phyloP scores from a whole-genome alignment of 2,797 vertebrate species.

The Coregonus ussuriensis region DNA sequence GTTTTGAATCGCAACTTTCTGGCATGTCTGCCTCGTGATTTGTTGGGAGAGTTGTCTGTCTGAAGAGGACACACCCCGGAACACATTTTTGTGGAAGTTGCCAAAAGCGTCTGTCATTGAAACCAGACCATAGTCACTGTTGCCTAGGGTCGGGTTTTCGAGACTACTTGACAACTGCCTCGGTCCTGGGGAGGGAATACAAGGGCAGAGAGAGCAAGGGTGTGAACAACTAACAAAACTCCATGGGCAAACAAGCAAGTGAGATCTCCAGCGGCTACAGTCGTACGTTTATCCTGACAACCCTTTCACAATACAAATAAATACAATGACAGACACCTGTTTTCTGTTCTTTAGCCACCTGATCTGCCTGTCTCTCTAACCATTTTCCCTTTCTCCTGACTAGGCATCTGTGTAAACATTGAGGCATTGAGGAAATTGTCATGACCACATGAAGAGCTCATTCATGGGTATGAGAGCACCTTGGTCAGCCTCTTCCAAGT shows the following conservation, averaged over 20 bases:
- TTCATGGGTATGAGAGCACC: slow-evolving; percentile 23
- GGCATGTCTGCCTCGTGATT: no score
- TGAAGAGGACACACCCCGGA: no score
- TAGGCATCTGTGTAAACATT: slow-evolving; percentile 73
- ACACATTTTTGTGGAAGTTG: no score
- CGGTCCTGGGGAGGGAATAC: slow-evolving; percentile 26
- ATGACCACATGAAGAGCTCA: slow-evolving; percentile 39
- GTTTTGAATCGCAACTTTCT: no score
- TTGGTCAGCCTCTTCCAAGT: background rate
- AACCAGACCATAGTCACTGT: no score
- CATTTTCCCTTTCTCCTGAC: slow-evolving; percentile 53
- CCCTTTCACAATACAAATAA: slow-evolving; percentile 17
- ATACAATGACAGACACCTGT: slow-evolving; percentile 24
- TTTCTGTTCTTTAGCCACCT: slow-evolving; percentile 42
- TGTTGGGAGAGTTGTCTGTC: no score
- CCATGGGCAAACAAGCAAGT: slow-evolving; percentile 40
- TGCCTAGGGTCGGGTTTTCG: no score
- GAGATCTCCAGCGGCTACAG: slow-evolving; percentile 18
- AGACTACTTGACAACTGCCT: slow-evolving; percentile 16
- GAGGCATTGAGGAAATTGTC: slow-evolving; percentile 42
- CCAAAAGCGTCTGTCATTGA: no score
- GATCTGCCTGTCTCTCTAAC: slow-evolving; percentile 38
- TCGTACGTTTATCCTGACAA: slow-evolving; percentile 25
- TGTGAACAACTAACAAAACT: slow-evolving; percentile 44
- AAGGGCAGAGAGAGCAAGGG: slow-evolving; percentile 25